Evolutionary conservation across 1,140 invertebrate genomes (phyloP).

Genomic region (Dendrolimus punctatus): DNA sequence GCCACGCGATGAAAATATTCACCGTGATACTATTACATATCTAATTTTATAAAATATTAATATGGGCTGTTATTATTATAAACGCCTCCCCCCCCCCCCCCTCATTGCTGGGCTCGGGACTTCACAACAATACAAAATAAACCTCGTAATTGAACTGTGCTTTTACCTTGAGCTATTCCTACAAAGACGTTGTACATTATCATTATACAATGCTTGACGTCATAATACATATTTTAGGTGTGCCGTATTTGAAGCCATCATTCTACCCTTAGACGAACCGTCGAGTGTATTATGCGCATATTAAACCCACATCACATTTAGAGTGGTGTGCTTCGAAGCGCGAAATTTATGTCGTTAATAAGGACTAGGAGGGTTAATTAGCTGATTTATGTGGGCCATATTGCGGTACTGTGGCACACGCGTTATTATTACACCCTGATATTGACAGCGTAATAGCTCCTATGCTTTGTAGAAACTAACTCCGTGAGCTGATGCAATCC

Average conservation of each 20-base stretch:
- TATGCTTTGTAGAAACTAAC: conserved; percentile 7
- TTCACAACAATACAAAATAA: no score
- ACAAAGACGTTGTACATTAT: no score
- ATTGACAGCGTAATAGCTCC: conserved; percentile 49
- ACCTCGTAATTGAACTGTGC: no score
- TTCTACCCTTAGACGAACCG: conserved; percentile 11
- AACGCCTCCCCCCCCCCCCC: no score
- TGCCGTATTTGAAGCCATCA: conserved; percentile 6
- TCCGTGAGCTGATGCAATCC: no score
- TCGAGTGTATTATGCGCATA: conserved; percentile 46
- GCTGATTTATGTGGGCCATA: conserved; percentile 57
- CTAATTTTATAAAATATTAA: no score
- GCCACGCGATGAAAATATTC: conserved; percentile 17
- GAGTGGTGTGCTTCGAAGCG: conserved; percentile 37
- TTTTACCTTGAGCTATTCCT: no score
- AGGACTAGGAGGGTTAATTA: conserved; percentile 56
- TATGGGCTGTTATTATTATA: no score
- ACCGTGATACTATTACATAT: neutral
- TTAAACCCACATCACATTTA: conserved; percentile 47
- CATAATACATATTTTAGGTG: neutral
- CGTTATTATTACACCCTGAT: conserved; percentile 31
- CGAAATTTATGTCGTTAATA: conserved; percentile 67
- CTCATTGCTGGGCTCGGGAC: no score
- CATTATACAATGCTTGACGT: no score
- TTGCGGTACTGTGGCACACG: conserved; percentile 30